Conservation (phyloP, 2,888 invertebrate species). For the Lithophane semibrunnea region DNA sequence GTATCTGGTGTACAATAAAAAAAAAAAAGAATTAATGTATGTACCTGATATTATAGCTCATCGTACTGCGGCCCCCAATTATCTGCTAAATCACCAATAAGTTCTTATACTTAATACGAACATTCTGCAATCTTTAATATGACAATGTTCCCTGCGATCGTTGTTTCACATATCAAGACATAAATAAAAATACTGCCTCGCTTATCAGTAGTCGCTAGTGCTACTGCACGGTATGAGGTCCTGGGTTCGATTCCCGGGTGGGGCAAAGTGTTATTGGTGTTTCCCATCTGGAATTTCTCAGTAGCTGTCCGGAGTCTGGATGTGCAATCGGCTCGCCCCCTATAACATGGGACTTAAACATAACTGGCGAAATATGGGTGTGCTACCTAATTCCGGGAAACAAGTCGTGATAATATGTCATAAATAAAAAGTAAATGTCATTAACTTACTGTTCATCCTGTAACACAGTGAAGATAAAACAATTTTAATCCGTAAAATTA, state of each 20-base stretch:
- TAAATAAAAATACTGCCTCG: neutral
- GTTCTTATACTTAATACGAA: neutral
- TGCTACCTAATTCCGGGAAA: no score
- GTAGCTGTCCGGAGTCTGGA: neutral
- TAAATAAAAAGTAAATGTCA: neutral
- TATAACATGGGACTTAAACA: neutral
- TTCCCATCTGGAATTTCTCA: neutral
- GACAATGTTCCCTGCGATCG: neutral
- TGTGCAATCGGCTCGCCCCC: neutral
- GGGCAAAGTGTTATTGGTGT: neutral
- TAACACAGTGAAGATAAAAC: conserved; percentile 28
- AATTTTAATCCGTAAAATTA: conserved; percentile 33
- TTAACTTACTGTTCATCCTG: conserved; percentile 34
- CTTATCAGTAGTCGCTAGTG: neutral
- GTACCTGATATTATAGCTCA: neutral
- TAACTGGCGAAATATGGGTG: neutral
- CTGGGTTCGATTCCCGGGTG: neutral
- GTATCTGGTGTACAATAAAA: neutral
- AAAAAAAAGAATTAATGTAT: neutral
- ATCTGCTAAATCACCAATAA: neutral
- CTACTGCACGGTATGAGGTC: neutral
- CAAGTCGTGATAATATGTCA: neutral
- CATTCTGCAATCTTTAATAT: neutral
- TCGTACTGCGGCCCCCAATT: neutral
- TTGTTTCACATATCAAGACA: neutral